Conservation (phyloP, 2,113 vertebrate species). For the Sapayoa aenigma region DNA sequence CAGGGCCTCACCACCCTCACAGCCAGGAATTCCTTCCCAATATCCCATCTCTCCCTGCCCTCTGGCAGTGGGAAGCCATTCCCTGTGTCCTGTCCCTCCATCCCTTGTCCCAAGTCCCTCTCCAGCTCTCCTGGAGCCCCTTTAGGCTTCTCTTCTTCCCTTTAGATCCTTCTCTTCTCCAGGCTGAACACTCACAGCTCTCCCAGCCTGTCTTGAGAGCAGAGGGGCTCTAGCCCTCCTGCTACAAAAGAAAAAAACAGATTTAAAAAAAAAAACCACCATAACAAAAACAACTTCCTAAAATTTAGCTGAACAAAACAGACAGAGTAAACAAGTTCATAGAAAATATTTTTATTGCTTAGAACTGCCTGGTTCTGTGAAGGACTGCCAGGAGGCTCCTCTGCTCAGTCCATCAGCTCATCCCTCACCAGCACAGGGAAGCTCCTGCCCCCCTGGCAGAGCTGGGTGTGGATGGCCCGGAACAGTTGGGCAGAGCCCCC, state of each 20-base stretch:
- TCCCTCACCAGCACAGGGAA: constrained; percentile 86
- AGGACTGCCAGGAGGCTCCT: not conserved
- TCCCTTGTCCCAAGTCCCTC: fast-evolving
- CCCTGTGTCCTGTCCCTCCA: not conserved
- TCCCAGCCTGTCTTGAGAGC: not conserved
- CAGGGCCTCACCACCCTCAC: fast-evolving
- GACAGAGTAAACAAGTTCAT: not conserved
- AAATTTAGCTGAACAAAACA: not conserved
- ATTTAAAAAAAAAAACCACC: too few relatives aligned
- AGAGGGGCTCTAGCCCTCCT: not conserved
- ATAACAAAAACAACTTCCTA: not conserved
- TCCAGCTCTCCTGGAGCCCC: not conserved
- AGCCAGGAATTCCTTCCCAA: not conserved
- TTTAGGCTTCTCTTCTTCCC: not conserved
- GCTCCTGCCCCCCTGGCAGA: constrained; percentile 79
- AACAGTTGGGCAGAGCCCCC: constrained; percentile 50
- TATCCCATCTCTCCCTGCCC: not conserved
- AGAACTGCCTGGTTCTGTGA: not conserved
- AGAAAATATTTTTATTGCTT: constrained; percentile 49
- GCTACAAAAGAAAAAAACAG: not conserved
- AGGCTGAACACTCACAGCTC: not conserved
- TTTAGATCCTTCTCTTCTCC: not conserved
- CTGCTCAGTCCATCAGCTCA: constrained; percentile 68
- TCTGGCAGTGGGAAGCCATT: not conserved
- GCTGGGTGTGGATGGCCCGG: constrained; percentile 80